Conservation (phyloP, 2,888 invertebrate genomes). For the Bembecia ichneumoniformis region DNA sequence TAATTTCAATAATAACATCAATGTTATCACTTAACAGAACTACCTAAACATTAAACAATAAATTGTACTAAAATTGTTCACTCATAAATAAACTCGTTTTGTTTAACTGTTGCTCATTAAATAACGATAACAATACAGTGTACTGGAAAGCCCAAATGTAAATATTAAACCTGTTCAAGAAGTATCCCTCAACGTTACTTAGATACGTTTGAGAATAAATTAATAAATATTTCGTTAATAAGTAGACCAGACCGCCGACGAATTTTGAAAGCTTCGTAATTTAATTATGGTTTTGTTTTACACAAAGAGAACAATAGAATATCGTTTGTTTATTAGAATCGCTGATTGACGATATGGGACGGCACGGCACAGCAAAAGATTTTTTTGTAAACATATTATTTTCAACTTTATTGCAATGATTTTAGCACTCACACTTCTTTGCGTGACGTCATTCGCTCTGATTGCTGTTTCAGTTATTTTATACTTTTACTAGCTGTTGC, state of each 20-base stretch:
- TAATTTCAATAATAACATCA: neutral
- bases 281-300: neutral
- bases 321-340: no score
- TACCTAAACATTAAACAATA: neutral
- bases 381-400: no score
- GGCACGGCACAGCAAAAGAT: no score
- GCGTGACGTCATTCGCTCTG: no score
- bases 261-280: neutral
- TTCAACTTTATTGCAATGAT: no score
- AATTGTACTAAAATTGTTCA: neutral
- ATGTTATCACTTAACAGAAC: neutral
- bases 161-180: neutral
- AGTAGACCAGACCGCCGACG: neutral
- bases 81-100: neutral
- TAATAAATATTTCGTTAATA: neutral
- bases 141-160: neutral
- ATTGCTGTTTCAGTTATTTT: no score
- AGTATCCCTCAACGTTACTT: neutral
- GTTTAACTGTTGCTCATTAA: neutral
- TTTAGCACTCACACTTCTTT: no score
- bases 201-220: neutral
- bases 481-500: no score
- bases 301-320: neutral
- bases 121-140: neutral
- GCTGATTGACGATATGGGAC: no score